Percentiles rank a stretch among this genome's conserved stretches.
These are phyloP conservation scores for Eulemur macaco DNA, from an alignment of 2,113 vertebrate genomes.

Conservation along the genomic window DNA sequence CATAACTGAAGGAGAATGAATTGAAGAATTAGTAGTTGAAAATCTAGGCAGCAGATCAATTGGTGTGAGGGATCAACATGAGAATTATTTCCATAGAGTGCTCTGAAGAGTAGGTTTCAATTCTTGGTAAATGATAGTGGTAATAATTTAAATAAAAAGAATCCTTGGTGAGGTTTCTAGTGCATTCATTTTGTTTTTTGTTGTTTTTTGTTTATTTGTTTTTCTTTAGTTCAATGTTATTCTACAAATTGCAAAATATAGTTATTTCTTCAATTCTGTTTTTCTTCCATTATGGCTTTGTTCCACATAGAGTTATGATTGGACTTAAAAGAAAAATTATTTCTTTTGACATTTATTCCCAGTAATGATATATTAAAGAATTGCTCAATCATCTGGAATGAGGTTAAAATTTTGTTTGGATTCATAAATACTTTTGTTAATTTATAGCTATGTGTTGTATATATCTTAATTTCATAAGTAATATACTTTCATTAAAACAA, in stretches of 20 bases:
- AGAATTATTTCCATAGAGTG: neutral
- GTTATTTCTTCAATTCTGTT: neutral
- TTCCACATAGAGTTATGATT: neutral
- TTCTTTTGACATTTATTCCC: neutral
- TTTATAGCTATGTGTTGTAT: neutral
- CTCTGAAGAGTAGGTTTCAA: neutral
- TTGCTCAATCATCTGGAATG: neutral
- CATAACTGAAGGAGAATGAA: neutral
- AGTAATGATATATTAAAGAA: neutral
- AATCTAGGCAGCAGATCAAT: neutral
- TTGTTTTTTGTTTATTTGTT: neutral
- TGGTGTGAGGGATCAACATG: neutral
- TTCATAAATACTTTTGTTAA: neutral
- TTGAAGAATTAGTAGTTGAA: neutral
- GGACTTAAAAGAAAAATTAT: neutral
- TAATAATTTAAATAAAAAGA: neutral
- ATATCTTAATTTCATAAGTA: neutral
- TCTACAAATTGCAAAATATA: neutral
- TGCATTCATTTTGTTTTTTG: neutral
- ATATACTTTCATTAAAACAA: neutral
- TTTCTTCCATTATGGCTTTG: neutral
- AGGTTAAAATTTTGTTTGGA: neutral
- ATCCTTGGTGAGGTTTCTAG: neutral
- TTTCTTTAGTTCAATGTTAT: neutral
- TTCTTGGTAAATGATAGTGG: neutral